Percentiles rank a stretch among this genome's conserved stretches.
Evolutionary conservation across 1,140 invertebrate species (phyloP).

Genomic region (Drosophila kepulauana): DNA sequence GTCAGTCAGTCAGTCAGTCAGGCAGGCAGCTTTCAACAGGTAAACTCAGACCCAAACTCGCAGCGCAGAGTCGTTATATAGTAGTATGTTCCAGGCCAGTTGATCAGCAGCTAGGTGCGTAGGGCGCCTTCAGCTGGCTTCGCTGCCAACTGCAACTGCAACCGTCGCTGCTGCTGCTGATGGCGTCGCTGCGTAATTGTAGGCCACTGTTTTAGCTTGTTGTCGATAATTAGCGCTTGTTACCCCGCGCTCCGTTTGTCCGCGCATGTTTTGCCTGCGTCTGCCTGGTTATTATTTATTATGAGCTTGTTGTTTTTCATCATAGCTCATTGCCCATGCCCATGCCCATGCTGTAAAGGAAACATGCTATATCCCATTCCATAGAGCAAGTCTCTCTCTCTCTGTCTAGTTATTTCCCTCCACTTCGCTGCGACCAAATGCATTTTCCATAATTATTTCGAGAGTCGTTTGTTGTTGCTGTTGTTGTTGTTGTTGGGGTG

Average conservation of each 20-base stretch:
- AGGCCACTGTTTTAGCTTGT: slow-evolving; percentile 81
- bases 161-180: slow-evolving; percentile 34
- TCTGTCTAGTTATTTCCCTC: slow-evolving; percentile 21
- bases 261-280: slow-evolving; percentile 30
- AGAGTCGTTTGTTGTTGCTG: slow-evolving; percentile 1
- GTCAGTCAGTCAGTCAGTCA: slow-evolving; percentile 24
- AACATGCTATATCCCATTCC: slow-evolving; percentile 52
- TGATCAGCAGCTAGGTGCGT: slow-evolving; percentile 39
- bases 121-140: slow-evolving; percentile 48
- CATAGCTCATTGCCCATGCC: slow-evolving; percentile 79
- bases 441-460: slow-evolving; percentile 81
- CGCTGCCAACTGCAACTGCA: slow-evolving; percentile 27
- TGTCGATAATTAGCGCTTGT: slow-evolving; percentile 82
- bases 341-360: slow-evolving; percentile 69
- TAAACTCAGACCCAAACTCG: slow-evolving; percentile 26
- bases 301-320: slow-evolving; percentile 82
- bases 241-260: slow-evolving; percentile 59
- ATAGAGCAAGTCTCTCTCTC: background rate
- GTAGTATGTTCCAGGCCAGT: slow-evolving; percentile 32
- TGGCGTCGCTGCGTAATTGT: slow-evolving; percentile 77
- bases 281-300: slow-evolving; percentile 78
- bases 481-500: slow-evolving; percentile 18
- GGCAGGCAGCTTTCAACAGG: slow-evolving; percentile 51
- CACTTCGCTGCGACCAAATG: slow-evolving; percentile 51
- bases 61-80: slow-evolving; percentile 26